Evolutionary conservation across 1,140 invertebrate genomes (phyloP).

Genomic region (Galleria mellonella): DNA sequence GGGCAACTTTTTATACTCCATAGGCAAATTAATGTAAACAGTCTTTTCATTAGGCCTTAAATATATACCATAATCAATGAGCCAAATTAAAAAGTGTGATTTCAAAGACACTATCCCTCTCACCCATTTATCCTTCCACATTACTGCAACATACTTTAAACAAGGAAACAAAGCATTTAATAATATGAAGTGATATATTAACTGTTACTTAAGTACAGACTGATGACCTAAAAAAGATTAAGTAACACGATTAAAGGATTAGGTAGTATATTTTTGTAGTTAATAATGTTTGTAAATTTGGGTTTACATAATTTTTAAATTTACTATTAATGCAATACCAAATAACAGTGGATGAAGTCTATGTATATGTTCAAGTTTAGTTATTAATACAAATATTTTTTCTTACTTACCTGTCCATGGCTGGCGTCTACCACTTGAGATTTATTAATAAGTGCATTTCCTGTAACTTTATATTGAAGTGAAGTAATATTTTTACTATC

Average conservation of each 20-base stretch:
- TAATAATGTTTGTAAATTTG: too few relatives aligned
- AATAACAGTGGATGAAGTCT: too few relatives aligned
- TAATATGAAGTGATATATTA: too few relatives aligned
- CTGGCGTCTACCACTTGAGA: conserved; percentile 15
- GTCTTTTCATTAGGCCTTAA: conserved; percentile 29
- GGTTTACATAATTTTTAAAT: too few relatives aligned
- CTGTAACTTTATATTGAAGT: not conserved
- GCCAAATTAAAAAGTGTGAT: conserved; percentile 37
- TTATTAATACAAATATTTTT: too few relatives aligned
- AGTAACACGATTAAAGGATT: too few relatives aligned
- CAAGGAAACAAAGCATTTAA: too few relatives aligned
- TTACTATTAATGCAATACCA: too few relatives aligned
- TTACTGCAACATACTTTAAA: conserved; percentile 45
- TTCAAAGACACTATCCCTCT: conserved; percentile 40
- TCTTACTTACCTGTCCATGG: conserved; percentile 32
- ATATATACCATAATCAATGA: conserved; percentile 41
- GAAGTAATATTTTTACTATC: conserved; percentile 6
- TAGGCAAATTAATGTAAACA: conserved; percentile 25
- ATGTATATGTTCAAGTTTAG: too few relatives aligned
- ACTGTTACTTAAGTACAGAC: too few relatives aligned
- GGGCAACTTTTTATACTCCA: conserved; percentile 32
- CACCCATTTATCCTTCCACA: conserved; percentile 40
- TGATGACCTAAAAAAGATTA: too few relatives aligned
- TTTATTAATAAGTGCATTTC: not conserved
- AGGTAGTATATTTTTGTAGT: too few relatives aligned